A percentile compares a stretch with the other conserved stretches of the same genome.
Conservation (phyloP, 2,113 vertebrate species). For the Silurus meridionalis region DNA sequence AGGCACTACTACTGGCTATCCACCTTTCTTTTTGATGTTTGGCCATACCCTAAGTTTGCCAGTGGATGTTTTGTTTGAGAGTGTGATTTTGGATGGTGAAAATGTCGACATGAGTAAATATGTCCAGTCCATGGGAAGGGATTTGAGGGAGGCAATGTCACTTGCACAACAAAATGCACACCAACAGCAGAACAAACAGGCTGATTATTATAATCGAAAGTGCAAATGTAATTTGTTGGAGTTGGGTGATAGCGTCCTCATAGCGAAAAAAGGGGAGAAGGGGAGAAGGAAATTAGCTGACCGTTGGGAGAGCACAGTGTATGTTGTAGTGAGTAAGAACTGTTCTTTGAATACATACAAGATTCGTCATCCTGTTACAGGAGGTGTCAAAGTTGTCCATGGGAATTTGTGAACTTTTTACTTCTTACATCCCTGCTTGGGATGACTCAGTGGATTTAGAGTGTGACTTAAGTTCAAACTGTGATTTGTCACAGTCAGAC, state of each 20-base stretch:
- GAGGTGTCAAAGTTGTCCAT: neutral
- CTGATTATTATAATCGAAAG: constrained; percentile 7
- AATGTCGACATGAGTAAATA: constrained; percentile 31
- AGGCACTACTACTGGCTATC: neutral
- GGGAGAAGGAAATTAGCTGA: neutral
- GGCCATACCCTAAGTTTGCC: constrained; percentile 19
- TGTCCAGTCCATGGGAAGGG: neutral
- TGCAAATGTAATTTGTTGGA: neutral
- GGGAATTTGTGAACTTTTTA: constrained; percentile 20
- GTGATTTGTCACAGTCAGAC: too few relatives aligned
- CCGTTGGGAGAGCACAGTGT: constrained; percentile 20
- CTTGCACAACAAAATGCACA: constrained; percentile 21
- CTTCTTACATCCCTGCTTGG: neutral
- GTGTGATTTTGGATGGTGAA: constrained; percentile 3
- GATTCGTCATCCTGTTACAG: neutral
- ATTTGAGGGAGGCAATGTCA: constrained; percentile 25
- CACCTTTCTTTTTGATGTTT: constrained; percentile 34
- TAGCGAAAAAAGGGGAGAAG: constrained; percentile 8
- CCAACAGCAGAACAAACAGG: constrained; percentile 27
- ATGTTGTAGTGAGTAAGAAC: constrained; percentile 2
- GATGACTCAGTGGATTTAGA: too few relatives aligned
- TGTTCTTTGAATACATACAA: constrained; percentile 1
- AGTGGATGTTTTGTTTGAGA: constrained; percentile 40
- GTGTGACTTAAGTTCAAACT: too few relatives aligned
- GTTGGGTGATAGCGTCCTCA: neutral